Evolutionary conservation across 2,797 vertebrate genomes (phyloP).

Genomic region (Bovichtus variegatus): DNA sequence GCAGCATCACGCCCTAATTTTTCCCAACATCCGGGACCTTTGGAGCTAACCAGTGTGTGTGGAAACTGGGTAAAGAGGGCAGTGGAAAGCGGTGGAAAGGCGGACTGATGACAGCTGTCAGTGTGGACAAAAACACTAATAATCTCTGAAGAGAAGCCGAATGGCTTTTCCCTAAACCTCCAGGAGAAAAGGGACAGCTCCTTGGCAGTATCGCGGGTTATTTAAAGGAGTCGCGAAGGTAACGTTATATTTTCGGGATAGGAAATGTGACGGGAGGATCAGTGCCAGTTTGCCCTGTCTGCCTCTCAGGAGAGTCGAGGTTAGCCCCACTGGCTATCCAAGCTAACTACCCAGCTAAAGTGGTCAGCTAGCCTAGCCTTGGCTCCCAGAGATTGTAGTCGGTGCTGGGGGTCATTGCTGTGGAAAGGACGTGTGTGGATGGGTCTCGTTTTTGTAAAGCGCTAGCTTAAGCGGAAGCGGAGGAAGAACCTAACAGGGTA

Average conservation of each 20-base stretch:
- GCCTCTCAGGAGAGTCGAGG: constrained; percentile 61
- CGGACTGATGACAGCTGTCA: constrained; percentile 85
- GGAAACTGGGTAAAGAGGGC: constrained; percentile 68
- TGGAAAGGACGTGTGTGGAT: constrained; percentile 23
- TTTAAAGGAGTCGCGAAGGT: constrained; percentile 59
- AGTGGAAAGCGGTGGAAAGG: constrained; percentile 61
- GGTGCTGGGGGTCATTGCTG: constrained; percentile 18
- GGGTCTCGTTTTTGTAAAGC: constrained; percentile 2
- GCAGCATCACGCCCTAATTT: constrained; percentile 76
- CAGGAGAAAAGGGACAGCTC: constrained; percentile 26
- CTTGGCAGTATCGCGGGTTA: constrained; percentile 8
- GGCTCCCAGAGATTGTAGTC: constrained; percentile 22
- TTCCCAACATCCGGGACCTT: constrained; percentile 78
- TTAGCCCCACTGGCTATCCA: constrained; percentile 63
- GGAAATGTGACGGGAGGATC: constrained; percentile 63
- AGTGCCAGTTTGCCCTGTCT: constrained; percentile 78
- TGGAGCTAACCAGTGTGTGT: constrained; percentile 46
- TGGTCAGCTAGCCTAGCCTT: constrained; percentile 47
- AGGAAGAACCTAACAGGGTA: background rate
- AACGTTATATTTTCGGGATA: constrained; percentile 15
- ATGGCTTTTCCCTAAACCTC: constrained; percentile 62
- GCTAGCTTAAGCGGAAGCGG: background rate
- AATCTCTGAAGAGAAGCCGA: constrained; percentile 42
- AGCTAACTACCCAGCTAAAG: constrained; percentile 66
- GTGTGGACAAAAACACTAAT: constrained; percentile 71